Evolutionary conservation across 1,140 invertebrate species (phyloP), one percentile per base, ranked within the genome.

Genomic region (Babylonia areolata): DNA sequence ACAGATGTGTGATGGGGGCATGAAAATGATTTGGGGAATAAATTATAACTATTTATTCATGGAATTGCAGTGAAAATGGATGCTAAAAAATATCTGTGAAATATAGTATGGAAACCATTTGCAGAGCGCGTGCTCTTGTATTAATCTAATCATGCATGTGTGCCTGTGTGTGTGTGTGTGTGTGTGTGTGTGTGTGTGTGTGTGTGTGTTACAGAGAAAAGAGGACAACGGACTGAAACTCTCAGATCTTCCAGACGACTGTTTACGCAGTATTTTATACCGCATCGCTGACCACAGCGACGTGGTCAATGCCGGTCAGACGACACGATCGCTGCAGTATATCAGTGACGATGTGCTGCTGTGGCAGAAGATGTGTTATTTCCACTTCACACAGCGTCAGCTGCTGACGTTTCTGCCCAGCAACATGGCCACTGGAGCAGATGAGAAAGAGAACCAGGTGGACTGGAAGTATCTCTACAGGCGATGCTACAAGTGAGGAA

Each of bases 241-340:
- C 91, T 96, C 97, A 71, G 97, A 99, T 93, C 95, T 99, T 78
- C 99, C 99, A 35, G 96, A 97, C 91, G 99, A 99, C 93, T 98
- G 98, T 91, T 96, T 99, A 64, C 96, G 98, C 69, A 97, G 98
- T 93, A 97, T 99, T 81, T 95, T 99, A 78, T 94, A 98, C 23
- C 96, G 97, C 92, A 96, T 99, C 90, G 96, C 97, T 84, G 98
- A 99, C 95, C 98, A 99, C 94, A 96, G 96, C 92, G 98, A 99
- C 94, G 96, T 99, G 90, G 96, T 97, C 89, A 96, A 95, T 78
- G 95, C 96, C 11, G 96, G 95, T 89, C 96, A 95, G 95, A 96
- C 97, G 5, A 97, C 96, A 95, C 95, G 95, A 82, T 95, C 96
- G 12, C 37, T 90, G 28, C 88, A 89, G 42, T 37, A 96, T 97